Evolutionary conservation across 2,797 vertebrate species (phyloP), one percentile per base, ranked within the genome.

Genomic region (Sebastes elongatus): DNA sequence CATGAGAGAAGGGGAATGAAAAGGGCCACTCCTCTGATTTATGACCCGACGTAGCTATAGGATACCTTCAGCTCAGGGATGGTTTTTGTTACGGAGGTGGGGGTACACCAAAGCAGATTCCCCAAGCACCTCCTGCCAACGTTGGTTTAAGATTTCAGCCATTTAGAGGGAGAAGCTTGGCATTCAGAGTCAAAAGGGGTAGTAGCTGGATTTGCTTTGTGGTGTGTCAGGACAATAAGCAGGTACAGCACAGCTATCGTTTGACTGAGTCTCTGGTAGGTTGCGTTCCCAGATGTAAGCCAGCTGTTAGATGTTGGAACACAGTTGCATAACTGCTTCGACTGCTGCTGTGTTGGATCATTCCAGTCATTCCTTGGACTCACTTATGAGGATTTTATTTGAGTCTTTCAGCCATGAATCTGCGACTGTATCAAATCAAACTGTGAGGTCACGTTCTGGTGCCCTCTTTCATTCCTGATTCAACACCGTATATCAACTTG

Each of bases 1-100:
- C 91, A 88, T 93, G 90, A 94, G 90, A 92, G 93, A 85, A 72
- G 81, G 80, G 67, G 73, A 93, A 89, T 92, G 92, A 94, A 95
- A 93, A 91, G 91, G 76, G 62, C 91, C 83, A 78, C 74, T 80
- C 78, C 86, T 85, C 94, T 95, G 95, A 96, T 96, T 96, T 96
- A 96, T 91, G 91, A 80, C 82, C 92, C 30, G 60, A 74, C 66
- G 68, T 46, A 82, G 95, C 92, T 76, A 94, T 76, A 82, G 85
- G 93, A 96, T 94, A 94, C 88, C 83, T 92, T 69, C 84, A 73
- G 81, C 82, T 88, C 84, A 49, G 66, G 76, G 86, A 89, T 80
- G 91, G 87, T 76, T 94, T 93, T 92, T 91, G 94, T 93, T 91
- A 86, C 87, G 13, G 85, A 76, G 87, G 70, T 69, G 80, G 82